Percentiles rank a stretch among this genome's conserved stretches.
Conservation (phyloP, 2,888 invertebrate species). For the Sesamia inferens region DNA sequence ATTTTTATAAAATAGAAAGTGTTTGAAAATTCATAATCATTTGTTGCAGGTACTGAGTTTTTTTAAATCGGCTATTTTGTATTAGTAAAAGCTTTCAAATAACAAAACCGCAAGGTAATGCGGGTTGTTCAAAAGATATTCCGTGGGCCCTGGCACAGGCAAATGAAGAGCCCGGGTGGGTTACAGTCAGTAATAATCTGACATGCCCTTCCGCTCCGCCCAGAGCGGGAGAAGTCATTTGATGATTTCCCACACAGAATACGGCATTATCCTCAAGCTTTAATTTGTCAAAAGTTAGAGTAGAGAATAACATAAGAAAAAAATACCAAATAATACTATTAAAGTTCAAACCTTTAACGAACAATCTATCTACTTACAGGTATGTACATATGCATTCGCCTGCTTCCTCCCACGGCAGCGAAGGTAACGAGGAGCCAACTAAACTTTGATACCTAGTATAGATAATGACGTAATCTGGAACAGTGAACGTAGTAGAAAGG, state of each 20-base stretch:
- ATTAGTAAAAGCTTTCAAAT: neutral
- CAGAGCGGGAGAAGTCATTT: too few species aligned
- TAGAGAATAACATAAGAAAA: neutral
- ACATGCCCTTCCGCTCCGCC: too few species aligned
- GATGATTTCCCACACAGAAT: too few species aligned
- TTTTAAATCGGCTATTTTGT: neutral
- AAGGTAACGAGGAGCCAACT: conserved; percentile 64
- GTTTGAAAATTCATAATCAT: neutral
- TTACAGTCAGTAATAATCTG: too few species aligned
- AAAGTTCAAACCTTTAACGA: neutral
- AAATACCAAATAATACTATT: neutral
- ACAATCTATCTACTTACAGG: neutral
- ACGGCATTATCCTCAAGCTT: neutral
- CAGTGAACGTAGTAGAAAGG: conserved; percentile 87
- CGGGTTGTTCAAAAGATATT: too few species aligned
- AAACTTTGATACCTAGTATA: conserved; percentile 63
- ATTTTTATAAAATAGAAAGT: conserved; percentile 4
- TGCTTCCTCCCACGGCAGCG: conserved; percentile 40
- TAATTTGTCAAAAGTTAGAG: neutral
- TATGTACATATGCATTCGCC: conserved; percentile 25
- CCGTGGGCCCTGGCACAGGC: too few species aligned
- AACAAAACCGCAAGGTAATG: neutral
- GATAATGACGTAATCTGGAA: conserved; percentile 87
- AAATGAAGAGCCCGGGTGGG: too few species aligned
- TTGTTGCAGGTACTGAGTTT: neutral